A percentile compares a stretch with the other conserved stretches of the same genome.
phyloP scores from a whole-genome alignment of 2,113 vertebrate genomes.

The Takifugu bimaculatus region DNA sequence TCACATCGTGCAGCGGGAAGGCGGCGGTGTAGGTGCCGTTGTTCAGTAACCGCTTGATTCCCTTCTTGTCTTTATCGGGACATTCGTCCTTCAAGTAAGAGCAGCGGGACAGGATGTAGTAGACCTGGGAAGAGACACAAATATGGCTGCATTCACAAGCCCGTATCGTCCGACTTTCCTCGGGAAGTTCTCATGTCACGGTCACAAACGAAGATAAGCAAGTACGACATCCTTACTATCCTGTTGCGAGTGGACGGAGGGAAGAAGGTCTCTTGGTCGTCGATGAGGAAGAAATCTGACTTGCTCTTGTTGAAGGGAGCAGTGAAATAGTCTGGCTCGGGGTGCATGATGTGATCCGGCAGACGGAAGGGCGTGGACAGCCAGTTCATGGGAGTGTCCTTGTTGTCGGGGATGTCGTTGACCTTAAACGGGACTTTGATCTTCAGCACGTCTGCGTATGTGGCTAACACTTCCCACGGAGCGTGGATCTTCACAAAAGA shows the following conservation, averaged over 20 bases:
- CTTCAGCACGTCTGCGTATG: conserved; percentile 91
- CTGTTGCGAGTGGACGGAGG: conserved; percentile 88
- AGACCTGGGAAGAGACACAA: conserved; percentile 76
- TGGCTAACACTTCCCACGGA: conserved; percentile 90
- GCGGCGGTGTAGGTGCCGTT: conserved; percentile 87
- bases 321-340: conserved; percentile 87
- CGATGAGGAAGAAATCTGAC: conserved; percentile 89
- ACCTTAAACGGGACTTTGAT: conserved; percentile 90
- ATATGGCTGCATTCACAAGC: not conserved
- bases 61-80: conserved; percentile 86
- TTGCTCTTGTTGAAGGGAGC: conserved; percentile 88
- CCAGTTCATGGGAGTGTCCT: conserved; percentile 76
- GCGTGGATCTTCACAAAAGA: conserved; percentile 95
- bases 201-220: conserved; percentile 1
- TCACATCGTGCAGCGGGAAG: conserved; percentile 93
- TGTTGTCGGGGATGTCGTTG: conserved; percentile 77
- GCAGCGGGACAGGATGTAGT: conserved; percentile 92
- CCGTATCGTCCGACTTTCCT: not conserved
- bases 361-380: conserved; percentile 80
- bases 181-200: not conserved
- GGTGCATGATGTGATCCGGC: conserved; percentile 80
- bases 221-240: conserved; percentile 80
- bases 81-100: conserved; percentile 83
- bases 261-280: conserved; percentile 85
- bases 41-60: conserved; percentile 89